Percentiles rank a stretch among this genome's conserved stretches.
Evolutionary conservation across 1,140 invertebrate genomes (phyloP).

Genomic region (Grapholita molesta): DNA sequence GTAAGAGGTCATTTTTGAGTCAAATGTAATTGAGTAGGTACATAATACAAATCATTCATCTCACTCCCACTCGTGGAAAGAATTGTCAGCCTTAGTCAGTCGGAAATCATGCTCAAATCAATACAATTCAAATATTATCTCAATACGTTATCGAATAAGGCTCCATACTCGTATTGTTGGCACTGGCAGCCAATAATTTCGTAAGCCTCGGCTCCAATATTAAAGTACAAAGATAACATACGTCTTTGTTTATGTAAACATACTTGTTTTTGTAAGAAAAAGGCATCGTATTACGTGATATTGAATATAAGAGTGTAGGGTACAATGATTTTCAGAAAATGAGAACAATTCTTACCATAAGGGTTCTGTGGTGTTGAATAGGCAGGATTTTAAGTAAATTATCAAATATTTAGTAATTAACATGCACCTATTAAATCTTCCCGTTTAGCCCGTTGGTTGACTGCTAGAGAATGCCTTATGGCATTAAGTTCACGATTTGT

Average conservation of each 20-base stretch:
- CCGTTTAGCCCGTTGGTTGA: no score
- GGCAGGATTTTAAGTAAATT: no score
- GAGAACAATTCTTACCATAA: not conserved
- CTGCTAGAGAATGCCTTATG: no score
- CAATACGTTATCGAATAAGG: not conserved
- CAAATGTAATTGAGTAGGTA: no score
- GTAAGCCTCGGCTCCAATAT: not conserved
- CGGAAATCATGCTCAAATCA: not conserved
- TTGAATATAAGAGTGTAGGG: conserved; percentile 12
- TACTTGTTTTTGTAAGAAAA: conserved; percentile 15
- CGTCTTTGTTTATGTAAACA: conserved; percentile 12
- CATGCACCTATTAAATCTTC: no score
- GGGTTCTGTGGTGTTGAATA: not conserved
- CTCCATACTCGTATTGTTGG: not conserved
- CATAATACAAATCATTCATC: no score
- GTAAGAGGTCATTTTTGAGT: no score
- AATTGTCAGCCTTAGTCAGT: no score
- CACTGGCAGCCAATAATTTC: not conserved
- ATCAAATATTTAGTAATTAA: no score
- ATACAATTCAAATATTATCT: not conserved
- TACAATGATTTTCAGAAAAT: not conserved
- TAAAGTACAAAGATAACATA: conserved; percentile 13
- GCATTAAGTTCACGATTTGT: no score
- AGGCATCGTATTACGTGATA: conserved; percentile 8
- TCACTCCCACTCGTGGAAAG: no score